Conservation (phyloP, 2,113 vertebrate species). For the Equus quagga region DNA sequence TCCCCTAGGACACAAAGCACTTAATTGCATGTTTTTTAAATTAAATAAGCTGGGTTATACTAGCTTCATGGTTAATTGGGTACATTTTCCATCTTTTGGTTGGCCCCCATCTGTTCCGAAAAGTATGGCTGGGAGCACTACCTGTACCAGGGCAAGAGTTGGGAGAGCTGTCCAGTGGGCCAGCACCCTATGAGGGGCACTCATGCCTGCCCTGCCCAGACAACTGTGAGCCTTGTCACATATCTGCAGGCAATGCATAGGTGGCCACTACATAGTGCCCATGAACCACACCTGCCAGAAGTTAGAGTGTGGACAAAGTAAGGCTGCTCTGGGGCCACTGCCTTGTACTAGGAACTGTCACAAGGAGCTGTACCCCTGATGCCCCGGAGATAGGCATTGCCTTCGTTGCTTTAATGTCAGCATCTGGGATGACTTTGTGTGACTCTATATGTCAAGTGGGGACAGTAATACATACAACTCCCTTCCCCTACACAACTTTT, state of each 20-base stretch:
- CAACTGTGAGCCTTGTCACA: conserved; percentile 89
- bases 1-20: conserved; percentile 34
- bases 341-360: neutral
- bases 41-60: neutral
- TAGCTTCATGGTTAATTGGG: conserved; percentile 29
- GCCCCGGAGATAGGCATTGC: neutral
- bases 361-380: neutral
- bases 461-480: neutral
- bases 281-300: conserved; percentile 87
- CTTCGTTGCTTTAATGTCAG: neutral
- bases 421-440: neutral
- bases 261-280: conserved; percentile 82
- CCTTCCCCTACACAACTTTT: neutral
- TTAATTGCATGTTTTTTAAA: neutral
- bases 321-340: neutral
- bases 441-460: neutral
- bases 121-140: conserved; percentile 85
- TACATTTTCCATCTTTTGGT: neutral
- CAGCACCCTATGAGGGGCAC: conserved; percentile 81
- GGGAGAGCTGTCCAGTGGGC: conserved; percentile 88
- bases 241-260: neutral
- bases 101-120: conserved; percentile 85
- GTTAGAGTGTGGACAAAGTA: conserved; percentile 90
- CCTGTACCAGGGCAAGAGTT: conserved; percentile 91
- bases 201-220: conserved; percentile 88